These are phyloP conservation scores for Lagodon rhomboides DNA, from an alignment of 2,797 vertebrate genomes.

Conservation along the genomic window DNA sequence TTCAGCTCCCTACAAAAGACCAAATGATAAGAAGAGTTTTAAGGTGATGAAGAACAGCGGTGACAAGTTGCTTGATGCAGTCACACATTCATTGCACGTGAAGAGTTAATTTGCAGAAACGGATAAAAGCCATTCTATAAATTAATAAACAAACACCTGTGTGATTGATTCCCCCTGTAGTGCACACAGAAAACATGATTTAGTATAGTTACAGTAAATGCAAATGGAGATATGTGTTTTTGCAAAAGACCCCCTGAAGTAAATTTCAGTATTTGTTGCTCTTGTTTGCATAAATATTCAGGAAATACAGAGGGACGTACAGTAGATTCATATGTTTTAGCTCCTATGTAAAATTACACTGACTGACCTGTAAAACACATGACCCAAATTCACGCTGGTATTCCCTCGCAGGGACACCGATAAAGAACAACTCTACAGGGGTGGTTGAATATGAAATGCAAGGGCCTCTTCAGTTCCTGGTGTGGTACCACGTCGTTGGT, in stretches of 20 bases:
- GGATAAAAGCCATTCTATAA: too few relatives aligned
- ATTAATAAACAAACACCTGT: too few relatives aligned
- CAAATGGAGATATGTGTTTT: too few relatives aligned
- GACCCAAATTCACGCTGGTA: background rate
- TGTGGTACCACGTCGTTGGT: constrained; percentile 96
- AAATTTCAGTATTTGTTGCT: background rate
- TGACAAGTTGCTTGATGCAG: background rate
- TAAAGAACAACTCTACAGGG: constrained; percentile 88
- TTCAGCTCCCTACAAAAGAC: background rate
- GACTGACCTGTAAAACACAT: background rate
- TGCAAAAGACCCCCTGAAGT: too few relatives aligned
- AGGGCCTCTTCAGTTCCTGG: constrained; percentile 93
- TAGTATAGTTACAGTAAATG: too few relatives aligned
- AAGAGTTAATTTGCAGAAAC: background rate
- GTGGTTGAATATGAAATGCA: constrained; percentile 91
- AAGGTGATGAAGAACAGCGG: background rate
- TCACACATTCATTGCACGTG: background rate
- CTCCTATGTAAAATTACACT: too few relatives aligned
- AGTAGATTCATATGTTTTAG: background rate
- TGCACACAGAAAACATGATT: too few relatives aligned
- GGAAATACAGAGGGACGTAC: background rate
- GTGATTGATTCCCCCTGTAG: too few relatives aligned
- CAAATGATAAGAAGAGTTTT: background rate
- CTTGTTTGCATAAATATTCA: background rate
- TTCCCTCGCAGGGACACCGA: constrained; percentile 86